These are phyloP conservation scores for Galaxea fascicularis DNA, from an alignment of 92 coral and sea anemone genomes.

Conservation along the genomic window DNA sequence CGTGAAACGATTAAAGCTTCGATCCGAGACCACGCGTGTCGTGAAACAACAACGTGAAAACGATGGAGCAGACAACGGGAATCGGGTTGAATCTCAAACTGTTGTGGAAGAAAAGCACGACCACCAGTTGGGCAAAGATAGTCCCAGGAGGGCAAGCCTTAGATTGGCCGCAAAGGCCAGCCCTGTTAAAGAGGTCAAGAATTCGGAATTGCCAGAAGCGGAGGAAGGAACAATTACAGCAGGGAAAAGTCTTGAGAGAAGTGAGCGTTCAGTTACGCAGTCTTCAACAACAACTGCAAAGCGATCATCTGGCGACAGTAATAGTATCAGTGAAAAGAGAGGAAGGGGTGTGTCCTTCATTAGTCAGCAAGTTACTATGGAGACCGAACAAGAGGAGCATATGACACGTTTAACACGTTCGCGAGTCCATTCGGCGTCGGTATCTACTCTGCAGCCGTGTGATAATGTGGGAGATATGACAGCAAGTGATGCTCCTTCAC, in stretches of 20 bases:
- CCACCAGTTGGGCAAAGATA: not conserved
- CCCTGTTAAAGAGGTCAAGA: not conserved
- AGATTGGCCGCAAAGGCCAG: conserved; percentile 5
- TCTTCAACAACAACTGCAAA: not conserved
- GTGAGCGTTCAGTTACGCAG: too few species aligned
- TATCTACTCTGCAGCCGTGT: not conserved
- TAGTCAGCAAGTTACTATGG: not conserved
- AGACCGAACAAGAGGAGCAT: not conserved
- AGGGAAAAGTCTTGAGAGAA: not conserved
- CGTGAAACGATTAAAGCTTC: not conserved
- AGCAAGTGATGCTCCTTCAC: not conserved
- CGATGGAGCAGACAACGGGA: not conserved
- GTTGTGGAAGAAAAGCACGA: not conserved
- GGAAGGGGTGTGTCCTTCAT: not conserved
- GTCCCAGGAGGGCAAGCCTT: conserved; percentile 5
- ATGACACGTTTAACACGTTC: not conserved
- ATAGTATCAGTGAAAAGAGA: not conserved
- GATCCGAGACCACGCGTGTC: not conserved
- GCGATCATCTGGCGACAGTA: not conserved
- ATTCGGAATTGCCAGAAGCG: not conserved
- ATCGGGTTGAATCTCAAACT: not conserved
- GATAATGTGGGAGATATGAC: not conserved
- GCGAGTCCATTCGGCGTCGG: conserved; percentile 5
- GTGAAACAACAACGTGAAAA: not conserved
- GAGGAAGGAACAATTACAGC: not conserved